Evolutionary conservation across 1,140 invertebrate species (phyloP), one percentile per base, ranked within the genome.

Genomic region (Drosophila ironensis): DNA sequence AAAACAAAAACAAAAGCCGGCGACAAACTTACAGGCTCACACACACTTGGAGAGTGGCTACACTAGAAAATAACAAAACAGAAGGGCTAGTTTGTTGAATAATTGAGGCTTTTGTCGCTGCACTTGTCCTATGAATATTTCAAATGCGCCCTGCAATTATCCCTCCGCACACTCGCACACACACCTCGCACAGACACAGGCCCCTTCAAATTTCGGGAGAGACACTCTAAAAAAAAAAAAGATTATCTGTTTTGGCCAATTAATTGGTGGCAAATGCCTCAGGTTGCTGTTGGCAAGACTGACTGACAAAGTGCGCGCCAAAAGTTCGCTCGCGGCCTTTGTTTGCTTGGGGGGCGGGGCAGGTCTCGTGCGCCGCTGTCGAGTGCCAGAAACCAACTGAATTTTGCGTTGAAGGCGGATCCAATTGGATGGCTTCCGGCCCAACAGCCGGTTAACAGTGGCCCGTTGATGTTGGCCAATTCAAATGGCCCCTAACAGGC

Each of bases 371-470:
- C 67, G 67, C 37, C 50, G 41, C 46, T 68, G 52, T 60, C 48
- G 52, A 72, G 60, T 52, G 72, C 56, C 61, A 72, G 68, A 80
- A 68, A 64, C 56, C 67, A 82, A 81, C 77, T 80, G 53, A 5
- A 16, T 24, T 20, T 6, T 30, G 5, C 25, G 47, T 14, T 9
- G 30, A 30, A 41, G 25, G n/a, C n/a, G n/a, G n/a, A n/a, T 59
- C 22, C 56, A 46, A 33, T 57, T 24, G 64, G 47, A 56, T 24
- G 14, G 30, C 11, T 6, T 33, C 11, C 30, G 11, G 40, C 56
- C 44, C 35, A 45, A 69, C n/a, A n/a, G n/a, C n/a, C n/a, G n/a
- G 4, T 50, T 38, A 53, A 22, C 47, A 57, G 54, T 20, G 7
- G n/a, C 17, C 17, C 0, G 45, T 9, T 20, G 17, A 52, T 57